phyloP scores from a whole-genome alignment of 2,797 vertebrate genomes.

The Chromis chromis region DNA sequence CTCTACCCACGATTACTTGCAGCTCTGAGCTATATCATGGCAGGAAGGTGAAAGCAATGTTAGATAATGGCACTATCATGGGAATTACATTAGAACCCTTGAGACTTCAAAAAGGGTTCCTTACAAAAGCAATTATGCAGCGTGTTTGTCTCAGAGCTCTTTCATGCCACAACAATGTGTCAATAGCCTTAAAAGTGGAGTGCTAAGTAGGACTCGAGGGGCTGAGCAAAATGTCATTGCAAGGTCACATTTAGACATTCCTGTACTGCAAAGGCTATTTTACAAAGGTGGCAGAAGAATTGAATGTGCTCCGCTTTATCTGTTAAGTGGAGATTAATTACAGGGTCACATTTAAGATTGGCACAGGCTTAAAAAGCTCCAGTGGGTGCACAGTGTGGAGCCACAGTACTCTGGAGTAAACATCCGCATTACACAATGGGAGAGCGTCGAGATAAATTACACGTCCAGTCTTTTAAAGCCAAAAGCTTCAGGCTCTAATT shows the following conservation, averaged over 20 bases:
- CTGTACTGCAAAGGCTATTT: constrained; percentile 19
- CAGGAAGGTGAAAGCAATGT: constrained; percentile 67
- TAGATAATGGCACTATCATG: constrained; percentile 66
- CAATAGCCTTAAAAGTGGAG: constrained; percentile 54
- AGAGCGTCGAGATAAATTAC: constrained; percentile 30
- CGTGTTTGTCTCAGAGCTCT: constrained; percentile 49
- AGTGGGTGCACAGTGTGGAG: constrained; percentile 16
- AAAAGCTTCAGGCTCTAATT: constrained; percentile 9
- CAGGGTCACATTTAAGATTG: constrained; percentile 33
- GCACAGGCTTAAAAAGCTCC: constrained; percentile 15
- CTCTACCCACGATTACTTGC: constrained; percentile 45
- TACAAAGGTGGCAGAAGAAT: constrained; percentile 20
- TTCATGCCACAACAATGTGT: constrained; percentile 50
- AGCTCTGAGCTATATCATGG: constrained; percentile 40
- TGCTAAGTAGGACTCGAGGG: constrained; percentile 55
- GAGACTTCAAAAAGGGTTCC: constrained; percentile 59
- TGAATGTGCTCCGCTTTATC: constrained; percentile 18
- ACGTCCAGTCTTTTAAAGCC: constrained; percentile 25
- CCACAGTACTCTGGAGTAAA: constrained; percentile 23
- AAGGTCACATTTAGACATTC: constrained; percentile 46
- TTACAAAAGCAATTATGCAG: constrained; percentile 63
- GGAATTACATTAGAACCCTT: constrained; percentile 62
- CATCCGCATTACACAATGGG: constrained; percentile 22
- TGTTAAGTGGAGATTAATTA: constrained; percentile 39
- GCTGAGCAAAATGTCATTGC: constrained; percentile 30